Conservation (phyloP, 2,888 invertebrate genomes). For the Drosophila tanythrix region DNA sequence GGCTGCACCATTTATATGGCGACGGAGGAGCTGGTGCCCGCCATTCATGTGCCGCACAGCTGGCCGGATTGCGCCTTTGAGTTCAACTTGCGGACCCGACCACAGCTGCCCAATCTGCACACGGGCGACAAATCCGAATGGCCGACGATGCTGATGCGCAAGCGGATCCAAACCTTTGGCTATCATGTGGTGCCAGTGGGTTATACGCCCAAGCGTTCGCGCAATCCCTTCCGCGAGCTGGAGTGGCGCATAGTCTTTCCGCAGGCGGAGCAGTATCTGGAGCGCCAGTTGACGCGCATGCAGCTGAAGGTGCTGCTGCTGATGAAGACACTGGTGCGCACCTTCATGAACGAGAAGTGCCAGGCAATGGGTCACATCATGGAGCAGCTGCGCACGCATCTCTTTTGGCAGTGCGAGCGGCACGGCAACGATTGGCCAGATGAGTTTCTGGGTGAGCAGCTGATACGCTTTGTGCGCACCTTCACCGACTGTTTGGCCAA, state of each 20-base stretch:
- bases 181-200: constrained; percentile 90
- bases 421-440: constrained; percentile 90
- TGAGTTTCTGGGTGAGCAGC: constrained; percentile 89
- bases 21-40: constrained; percentile 89
- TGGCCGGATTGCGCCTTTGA: constrained; percentile 91
- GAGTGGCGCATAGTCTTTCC: constrained; percentile 93
- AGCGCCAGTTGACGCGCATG: constrained; percentile 89
- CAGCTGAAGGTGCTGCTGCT: constrained; percentile 91
- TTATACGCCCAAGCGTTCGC: constrained; percentile 87
- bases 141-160: constrained; percentile 89
- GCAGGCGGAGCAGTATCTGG: constrained; percentile 90
- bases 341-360: constrained; percentile 88
- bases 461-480: constrained; percentile 87
- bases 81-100: constrained; percentile 88
- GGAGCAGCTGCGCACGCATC: constrained; percentile 89
- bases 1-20: constrained; percentile 89
- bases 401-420: constrained; percentile 92
- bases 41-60: constrained; percentile 85
- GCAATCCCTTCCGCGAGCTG: constrained; percentile 87
- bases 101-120: constrained; percentile 86
- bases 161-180: constrained; percentile 88
- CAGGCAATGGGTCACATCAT: constrained; percentile 87
- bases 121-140: constrained; percentile 88
- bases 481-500: constrained; percentile 88
- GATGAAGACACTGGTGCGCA: constrained; percentile 89